Conservation (phyloP, 2,113 vertebrate genomes). For the Sinocyclocheilus rhinocerous region DNA sequence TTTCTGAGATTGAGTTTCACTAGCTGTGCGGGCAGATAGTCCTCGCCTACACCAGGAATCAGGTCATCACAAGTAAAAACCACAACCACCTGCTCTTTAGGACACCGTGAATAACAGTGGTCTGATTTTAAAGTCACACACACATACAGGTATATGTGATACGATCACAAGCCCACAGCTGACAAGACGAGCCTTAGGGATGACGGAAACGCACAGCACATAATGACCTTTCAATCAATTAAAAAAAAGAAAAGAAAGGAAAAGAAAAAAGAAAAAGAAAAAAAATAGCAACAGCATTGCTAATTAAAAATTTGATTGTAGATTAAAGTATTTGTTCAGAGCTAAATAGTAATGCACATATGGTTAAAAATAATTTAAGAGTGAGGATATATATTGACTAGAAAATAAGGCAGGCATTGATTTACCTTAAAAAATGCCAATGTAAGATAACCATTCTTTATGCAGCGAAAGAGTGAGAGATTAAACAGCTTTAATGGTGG, state of each 20-base stretch:
- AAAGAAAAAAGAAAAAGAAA: no score
- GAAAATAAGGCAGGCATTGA: background rate
- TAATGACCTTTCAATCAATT: background rate
- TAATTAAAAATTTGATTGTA: no score
- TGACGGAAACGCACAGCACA: background rate
- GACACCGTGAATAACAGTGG: background rate
- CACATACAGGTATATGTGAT: background rate
- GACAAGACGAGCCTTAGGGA: background rate
- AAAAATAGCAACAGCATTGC: background rate
- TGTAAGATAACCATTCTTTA: background rate
- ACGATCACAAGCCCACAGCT: background rate
- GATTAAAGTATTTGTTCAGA: no score
- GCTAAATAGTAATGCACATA: no score
- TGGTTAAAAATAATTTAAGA: no score
- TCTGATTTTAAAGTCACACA: background rate
- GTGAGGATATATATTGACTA: background rate
- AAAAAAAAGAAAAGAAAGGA: background rate
- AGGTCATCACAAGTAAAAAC: conserved; percentile 25
- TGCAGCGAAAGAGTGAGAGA: background rate
- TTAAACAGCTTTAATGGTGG: no score
- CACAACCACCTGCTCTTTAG: conserved; percentile 20
- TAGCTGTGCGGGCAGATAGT: background rate
- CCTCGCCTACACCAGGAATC: background rate
- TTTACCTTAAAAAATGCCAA: background rate
- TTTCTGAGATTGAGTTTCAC: conserved; percentile 28